Percentiles rank a stretch among this genome's conserved stretches.
phyloP scores from a whole-genome alignment of 2,113 vertebrate species.

The Seriola dumerili region DNA sequence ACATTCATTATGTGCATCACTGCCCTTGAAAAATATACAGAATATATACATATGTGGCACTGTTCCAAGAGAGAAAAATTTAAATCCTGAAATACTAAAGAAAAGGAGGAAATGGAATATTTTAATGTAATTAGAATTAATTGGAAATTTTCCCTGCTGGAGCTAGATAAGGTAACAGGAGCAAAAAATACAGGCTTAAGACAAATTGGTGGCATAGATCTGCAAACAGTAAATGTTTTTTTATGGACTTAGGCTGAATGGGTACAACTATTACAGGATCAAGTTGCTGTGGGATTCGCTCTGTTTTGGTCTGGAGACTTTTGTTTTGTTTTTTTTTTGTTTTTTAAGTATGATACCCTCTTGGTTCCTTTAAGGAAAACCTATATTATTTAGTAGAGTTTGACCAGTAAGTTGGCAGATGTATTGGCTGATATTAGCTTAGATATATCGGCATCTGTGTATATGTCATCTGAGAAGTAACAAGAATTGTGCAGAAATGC shows the following conservation, averaged over 20 bases:
- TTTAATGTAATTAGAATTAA: slow-evolving; percentile 23
- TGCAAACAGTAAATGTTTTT: neutral
- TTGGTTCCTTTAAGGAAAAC: neutral
- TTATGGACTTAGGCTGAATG: too few species aligned
- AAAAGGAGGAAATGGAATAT: slow-evolving; percentile 14
- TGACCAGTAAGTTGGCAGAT: neutral
- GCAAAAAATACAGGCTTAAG: slow-evolving; percentile 10
- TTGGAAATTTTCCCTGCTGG: slow-evolving; percentile 1
- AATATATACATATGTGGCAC: neutral
- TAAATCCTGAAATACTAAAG: neutral
- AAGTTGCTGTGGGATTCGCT: neutral
- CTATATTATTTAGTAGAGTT: neutral
- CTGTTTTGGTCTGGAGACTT: neutral
- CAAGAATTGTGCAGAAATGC: neutral
- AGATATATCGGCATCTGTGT: neutral
- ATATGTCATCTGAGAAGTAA: neutral
- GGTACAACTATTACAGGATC: neutral
- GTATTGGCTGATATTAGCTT: neutral
- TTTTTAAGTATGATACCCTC: neutral
- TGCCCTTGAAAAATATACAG: neutral
- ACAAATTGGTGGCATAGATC: neutral
- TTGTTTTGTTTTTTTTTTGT: neutral
- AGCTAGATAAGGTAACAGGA: neutral
- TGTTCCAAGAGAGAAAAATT: neutral
- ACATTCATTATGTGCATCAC: slow-evolving; percentile 22